Conservation (phyloP, 2,888 invertebrate species). For the Stenurella melanura region DNA sequence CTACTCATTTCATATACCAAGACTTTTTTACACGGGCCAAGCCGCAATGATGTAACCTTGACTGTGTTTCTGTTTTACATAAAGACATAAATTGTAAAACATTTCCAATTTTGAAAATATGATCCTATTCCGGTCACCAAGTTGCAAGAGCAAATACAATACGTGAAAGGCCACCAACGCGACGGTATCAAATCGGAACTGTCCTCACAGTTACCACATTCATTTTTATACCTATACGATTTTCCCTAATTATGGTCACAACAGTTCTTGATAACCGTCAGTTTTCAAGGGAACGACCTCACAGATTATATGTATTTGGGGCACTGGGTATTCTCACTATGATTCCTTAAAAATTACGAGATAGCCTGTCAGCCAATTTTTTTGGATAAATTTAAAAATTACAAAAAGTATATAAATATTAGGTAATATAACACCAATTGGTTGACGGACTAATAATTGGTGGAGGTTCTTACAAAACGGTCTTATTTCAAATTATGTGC, state of each 20-base stretch:
- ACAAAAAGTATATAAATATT: no score
- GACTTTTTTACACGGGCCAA: no score
- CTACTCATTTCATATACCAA: no score
- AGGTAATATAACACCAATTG: background rate
- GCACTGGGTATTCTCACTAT: conserved; percentile 26
- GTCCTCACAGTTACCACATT: background rate
- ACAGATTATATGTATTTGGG: conserved; percentile 18
- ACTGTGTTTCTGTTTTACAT: no score
- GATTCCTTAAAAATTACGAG: background rate
- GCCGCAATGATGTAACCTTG: no score
- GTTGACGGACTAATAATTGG: background rate
- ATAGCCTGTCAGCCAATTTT: background rate
- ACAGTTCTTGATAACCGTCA: conserved; percentile 2
- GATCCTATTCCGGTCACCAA: background rate
- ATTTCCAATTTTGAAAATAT: no score
- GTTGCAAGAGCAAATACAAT: background rate
- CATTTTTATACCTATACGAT: background rate
- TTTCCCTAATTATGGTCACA: background rate
- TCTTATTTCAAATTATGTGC: background rate
- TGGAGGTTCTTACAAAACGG: background rate
- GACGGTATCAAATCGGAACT: background rate
- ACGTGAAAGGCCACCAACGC: background rate
- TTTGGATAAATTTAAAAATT: background rate
- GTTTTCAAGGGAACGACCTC: background rate
- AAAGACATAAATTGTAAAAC: no score